Percentiles rank a stretch among this genome's conserved stretches.
These are phyloP conservation scores for Morus bassanus DNA, from an alignment of 2,797 vertebrate genomes.

Conservation along the genomic window DNA sequence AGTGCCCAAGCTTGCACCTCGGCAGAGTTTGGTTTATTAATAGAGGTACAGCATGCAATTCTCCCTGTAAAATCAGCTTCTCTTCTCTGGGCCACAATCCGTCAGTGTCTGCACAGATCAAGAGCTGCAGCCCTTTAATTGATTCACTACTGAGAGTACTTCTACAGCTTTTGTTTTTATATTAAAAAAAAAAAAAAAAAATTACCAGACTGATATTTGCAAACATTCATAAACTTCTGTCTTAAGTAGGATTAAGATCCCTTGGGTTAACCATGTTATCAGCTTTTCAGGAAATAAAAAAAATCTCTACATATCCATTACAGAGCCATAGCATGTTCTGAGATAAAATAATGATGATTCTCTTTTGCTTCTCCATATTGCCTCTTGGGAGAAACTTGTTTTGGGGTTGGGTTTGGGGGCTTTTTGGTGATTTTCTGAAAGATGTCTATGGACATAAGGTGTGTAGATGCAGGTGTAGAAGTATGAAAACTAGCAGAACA, in stretches of 20 bases:
- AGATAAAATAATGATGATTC: neutral
- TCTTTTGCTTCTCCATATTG: neutral
- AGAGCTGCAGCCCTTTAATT: neutral
- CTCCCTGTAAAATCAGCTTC: neutral
- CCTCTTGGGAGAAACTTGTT: neutral
- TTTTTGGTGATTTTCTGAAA: neutral
- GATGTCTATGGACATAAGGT: neutral
- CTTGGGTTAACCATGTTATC: neutral
- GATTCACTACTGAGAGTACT: neutral
- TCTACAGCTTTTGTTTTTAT: neutral
- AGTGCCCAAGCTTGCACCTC: neutral
- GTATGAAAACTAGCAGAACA: neutral
- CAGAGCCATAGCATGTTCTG: neutral
- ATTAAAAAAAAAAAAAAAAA: neutral
- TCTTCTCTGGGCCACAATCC: neutral
- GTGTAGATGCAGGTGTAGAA: neutral
- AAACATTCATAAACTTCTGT: neutral
- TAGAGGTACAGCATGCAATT: neutral
- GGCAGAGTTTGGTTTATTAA: neutral
- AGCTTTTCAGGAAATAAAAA: neutral
- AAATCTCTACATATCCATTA: neutral
- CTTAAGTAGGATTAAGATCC: neutral
- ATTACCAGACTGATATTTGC: neutral
- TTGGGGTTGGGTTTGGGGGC: accelerated
- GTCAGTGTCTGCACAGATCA: neutral